A percentile compares a stretch with the other conserved stretches of the same genome.
Evolutionary conservation across 2,888 invertebrate genomes (phyloP).

Genomic region (Helleia helle): DNA sequence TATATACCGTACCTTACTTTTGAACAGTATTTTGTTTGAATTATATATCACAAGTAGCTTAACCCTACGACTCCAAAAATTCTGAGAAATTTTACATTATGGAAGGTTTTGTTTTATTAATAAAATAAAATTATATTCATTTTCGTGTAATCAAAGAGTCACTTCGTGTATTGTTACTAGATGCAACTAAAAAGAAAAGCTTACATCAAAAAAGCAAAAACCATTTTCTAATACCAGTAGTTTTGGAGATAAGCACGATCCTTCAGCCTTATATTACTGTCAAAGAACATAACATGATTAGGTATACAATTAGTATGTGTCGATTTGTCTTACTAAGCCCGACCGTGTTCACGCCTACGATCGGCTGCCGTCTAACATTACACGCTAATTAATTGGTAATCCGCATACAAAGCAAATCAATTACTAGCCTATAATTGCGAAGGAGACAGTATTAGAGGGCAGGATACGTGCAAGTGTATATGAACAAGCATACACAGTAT

Average conservation of each 20-base stretch:
- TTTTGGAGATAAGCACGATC: too few relatives aligned
- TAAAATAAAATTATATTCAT: too few relatives aligned
- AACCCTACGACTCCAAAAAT: too few relatives aligned
- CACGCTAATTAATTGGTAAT: conserved; percentile 63
- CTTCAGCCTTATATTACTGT: too few relatives aligned
- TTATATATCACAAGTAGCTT: too few relatives aligned
- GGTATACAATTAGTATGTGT: not conserved
- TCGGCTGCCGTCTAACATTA: conserved; percentile 39
- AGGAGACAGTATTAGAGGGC: conserved; percentile 30
- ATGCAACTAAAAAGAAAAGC: too few relatives aligned
- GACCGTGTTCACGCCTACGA: conserved; percentile 11
- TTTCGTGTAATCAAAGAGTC: too few relatives aligned
- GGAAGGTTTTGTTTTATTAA: too few relatives aligned
- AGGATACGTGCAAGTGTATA: conserved; percentile 16
- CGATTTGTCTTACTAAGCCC: not conserved
- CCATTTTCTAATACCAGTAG: too few relatives aligned
- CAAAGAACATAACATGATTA: too few relatives aligned
- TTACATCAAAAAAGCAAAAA: too few relatives aligned
- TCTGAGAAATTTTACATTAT: not conserved
- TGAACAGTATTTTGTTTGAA: not conserved
- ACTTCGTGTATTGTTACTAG: too few relatives aligned
- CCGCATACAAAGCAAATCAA: conserved; percentile 68
- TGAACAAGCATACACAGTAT: not conserved
- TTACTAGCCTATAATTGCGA: conserved; percentile 56
- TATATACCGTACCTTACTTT: conserved; percentile 5